Evolutionary conservation across 2,797 vertebrate species (phyloP).

Genomic region (Acanthis flammea): DNA sequence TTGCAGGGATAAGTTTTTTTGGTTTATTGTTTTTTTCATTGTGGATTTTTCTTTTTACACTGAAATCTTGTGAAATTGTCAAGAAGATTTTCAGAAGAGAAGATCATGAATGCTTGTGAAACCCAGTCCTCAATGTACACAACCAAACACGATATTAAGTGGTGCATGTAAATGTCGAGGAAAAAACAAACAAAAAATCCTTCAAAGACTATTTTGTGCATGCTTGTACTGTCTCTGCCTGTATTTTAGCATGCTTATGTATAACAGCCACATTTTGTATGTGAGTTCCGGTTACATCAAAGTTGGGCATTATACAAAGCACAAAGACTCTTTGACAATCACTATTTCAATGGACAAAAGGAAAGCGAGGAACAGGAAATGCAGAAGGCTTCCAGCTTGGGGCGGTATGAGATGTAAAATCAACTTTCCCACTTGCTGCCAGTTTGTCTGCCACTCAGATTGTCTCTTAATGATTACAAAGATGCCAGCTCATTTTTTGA

Average conservation of each 20-base stretch:
- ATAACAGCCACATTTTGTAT: conserved; percentile 73
- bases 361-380: not conserved
- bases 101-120: conserved; percentile 63
- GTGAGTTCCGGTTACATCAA: conserved; percentile 74
- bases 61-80: conserved; percentile 51
- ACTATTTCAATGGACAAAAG: conserved; percentile 61
- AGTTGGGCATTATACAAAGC: conserved; percentile 80
- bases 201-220: conserved; percentile 77
- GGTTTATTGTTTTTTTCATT: not conserved
- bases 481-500: conserved; percentile 56
- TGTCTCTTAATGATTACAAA: conserved; percentile 50
- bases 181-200: conserved; percentile 1
- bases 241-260: conserved; percentile 81
- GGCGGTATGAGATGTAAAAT: not conserved
- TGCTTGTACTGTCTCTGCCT: conserved; percentile 78
- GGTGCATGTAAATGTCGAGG: conserved; percentile 80
- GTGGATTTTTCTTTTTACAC: conserved; percentile 65
- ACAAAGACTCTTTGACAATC: conserved; percentile 85
- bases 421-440: not conserved
- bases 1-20: conserved; percentile 21
- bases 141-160: conserved; percentile 70
- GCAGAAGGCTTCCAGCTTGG: not conserved
- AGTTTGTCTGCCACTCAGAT: conserved; percentile 24
- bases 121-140: conserved; percentile 56
- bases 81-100: conserved; percentile 64